Conservation (phyloP, 1,140 invertebrate genomes). For the Cotesia chilonis region DNA sequence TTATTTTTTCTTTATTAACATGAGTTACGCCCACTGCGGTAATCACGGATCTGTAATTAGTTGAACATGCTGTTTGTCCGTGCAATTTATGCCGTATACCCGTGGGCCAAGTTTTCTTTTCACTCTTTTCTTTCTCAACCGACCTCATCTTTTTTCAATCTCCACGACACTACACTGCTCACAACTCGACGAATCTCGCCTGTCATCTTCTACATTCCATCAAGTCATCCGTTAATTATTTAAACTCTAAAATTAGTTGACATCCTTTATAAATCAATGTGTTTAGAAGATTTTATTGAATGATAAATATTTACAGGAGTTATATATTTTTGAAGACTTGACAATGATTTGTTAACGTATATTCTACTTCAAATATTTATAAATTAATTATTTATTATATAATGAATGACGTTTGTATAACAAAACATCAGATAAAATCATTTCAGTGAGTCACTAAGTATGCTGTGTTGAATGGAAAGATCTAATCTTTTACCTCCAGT, state of each 20-base stretch:
- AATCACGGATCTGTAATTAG: slow-evolving; percentile 64
- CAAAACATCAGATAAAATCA: slow-evolving; percentile 41
- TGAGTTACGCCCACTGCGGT: slow-evolving; percentile 55
- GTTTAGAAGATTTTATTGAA: slow-evolving; percentile 27
- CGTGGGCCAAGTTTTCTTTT: slow-evolving; percentile 42
- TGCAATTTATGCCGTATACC: slow-evolving; percentile 57
- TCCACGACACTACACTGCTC: not conserved
- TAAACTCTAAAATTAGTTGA: not conserved
- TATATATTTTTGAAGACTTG: too few relatives aligned
- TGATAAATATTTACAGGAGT: slow-evolving; percentile 10
- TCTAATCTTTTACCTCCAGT: slow-evolving; percentile 37
- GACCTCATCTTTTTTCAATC: slow-evolving; percentile 8
- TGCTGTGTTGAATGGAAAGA: slow-evolving; percentile 46
- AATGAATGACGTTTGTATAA: not conserved
- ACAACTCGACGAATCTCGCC: slow-evolving; percentile 1
- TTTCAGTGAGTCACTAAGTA: slow-evolving; percentile 51
- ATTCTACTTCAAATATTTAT: not conserved
- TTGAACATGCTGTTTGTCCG: slow-evolving; percentile 60
- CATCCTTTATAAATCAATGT: not conserved
- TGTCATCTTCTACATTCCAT: slow-evolving; percentile 10
- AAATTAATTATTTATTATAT: not conserved
- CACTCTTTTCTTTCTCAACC: slow-evolving; percentile 14
- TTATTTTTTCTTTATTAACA: slow-evolving; percentile 60
- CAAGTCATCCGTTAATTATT: slow-evolving; percentile 23
- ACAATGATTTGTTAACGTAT: too few relatives aligned